Percentiles rank a stretch among this genome's conserved stretches.
Conservation (phyloP, 1,140 invertebrate species). For the Brachionus sp. region DNA sequence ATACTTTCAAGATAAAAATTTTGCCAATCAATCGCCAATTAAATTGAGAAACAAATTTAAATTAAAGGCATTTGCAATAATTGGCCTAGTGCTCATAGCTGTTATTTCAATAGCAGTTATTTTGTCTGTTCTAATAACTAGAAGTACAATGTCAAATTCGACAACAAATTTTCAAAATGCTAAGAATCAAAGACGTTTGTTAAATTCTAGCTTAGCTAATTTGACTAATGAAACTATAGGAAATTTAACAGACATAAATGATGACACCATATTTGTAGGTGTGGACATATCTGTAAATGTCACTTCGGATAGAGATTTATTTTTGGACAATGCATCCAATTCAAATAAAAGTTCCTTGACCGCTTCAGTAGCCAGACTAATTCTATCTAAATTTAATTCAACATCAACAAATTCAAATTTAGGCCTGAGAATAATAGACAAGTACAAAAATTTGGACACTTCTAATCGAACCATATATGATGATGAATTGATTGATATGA, state of each 20-base stretch:
- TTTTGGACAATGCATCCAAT: neutral
- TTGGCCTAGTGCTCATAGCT: neutral
- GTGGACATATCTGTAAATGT: neutral
- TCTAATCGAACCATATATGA: neutral
- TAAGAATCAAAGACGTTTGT: neutral
- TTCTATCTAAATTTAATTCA: neutral
- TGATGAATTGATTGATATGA: neutral
- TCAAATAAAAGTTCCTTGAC: neutral
- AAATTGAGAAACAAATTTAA: conserved; percentile 6
- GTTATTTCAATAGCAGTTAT: neutral
- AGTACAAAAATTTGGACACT: neutral
- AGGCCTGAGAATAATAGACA: neutral
- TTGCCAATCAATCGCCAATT: neutral
- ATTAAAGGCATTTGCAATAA: neutral
- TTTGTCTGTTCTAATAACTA: conserved; percentile 19
- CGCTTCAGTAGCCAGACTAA: neutral
- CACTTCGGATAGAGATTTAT: neutral
- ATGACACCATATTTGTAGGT: neutral
- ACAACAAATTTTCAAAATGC: neutral
- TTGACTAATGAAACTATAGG: neutral
- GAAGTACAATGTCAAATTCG: neutral
- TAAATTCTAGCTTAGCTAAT: neutral
- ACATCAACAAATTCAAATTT: neutral
- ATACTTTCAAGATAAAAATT: neutral
- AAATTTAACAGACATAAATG: neutral